Evolutionary conservation across 2,888 invertebrate genomes (phyloP).

Genomic region (Drosophila buzzatii): DNA sequence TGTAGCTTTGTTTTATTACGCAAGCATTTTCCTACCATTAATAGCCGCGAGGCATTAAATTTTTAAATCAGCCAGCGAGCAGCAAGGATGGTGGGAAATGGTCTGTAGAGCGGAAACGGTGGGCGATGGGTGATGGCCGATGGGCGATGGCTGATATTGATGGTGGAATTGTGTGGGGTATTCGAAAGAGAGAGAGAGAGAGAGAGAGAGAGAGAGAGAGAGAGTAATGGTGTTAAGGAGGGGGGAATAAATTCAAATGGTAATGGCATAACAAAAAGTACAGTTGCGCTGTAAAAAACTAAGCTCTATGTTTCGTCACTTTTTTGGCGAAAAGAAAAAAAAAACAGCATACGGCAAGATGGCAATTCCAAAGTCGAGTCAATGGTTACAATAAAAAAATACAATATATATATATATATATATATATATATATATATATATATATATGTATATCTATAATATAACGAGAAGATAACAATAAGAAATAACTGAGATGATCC

Average conservation of each 20-base stretch:
- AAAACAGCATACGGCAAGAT: background rate
- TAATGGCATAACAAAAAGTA: conserved; percentile 58
- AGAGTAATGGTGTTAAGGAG: background rate
- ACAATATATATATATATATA: too few species aligned
- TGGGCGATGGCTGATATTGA: conserved; percentile 27
- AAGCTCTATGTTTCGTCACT: conserved; percentile 31
- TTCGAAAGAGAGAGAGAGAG: background rate
- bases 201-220: background rate
- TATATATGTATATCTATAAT: too few species aligned
- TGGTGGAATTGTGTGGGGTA: conserved; percentile 11
- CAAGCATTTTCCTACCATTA: conserved; percentile 80
- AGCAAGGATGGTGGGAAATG: conserved; percentile 20
- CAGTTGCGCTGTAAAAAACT: conserved; percentile 68
- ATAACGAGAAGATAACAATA: background rate
- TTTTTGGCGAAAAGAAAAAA: background rate
- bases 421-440: background rate
- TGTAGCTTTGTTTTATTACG: conserved; percentile 77
- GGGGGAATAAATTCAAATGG: conserved; percentile 27
- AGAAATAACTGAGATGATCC: background rate
- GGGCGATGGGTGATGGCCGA: conserved; percentile 1
- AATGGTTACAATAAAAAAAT: background rate
- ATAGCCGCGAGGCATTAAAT: conserved; percentile 81
- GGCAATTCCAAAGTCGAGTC: background rate
- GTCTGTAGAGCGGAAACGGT: background rate
- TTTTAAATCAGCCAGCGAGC: conserved; percentile 73